Evolutionary conservation across 2,113 vertebrate species (phyloP).

Genomic region (Syngnathus floridae): DNA sequence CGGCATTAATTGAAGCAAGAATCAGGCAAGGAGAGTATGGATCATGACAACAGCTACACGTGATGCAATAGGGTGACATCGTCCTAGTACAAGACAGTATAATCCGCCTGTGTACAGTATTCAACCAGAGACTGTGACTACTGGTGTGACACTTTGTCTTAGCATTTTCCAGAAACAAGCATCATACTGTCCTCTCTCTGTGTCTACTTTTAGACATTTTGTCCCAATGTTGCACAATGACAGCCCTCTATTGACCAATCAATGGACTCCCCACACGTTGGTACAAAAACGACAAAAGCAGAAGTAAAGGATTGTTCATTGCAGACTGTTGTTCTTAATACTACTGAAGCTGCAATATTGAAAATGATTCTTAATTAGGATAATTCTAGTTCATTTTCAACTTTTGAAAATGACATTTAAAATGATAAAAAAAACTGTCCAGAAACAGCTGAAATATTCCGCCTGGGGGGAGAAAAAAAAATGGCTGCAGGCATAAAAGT

Average conservation of each 20-base stretch:
- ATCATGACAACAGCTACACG: background rate
- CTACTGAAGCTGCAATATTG: background rate
- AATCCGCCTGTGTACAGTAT: background rate
- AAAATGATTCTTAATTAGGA: background rate
- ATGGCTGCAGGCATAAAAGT: background rate
- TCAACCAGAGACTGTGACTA: background rate
- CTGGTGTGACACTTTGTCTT: background rate
- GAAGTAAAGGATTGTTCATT: background rate
- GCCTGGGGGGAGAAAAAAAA: background rate
- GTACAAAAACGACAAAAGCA: background rate
- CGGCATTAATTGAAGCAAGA: background rate
- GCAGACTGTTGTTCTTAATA: background rate
- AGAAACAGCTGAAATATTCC: background rate
- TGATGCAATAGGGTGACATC: background rate
- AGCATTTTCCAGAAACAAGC: background rate
- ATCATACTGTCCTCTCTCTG: background rate
- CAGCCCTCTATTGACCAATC: background rate
- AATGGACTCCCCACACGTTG: background rate
- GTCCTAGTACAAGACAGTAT: background rate
- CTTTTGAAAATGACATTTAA: background rate
- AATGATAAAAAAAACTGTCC: background rate
- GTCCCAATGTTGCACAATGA: background rate
- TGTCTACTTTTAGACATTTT: background rate
- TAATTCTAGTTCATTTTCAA: background rate
- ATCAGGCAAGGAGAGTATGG: background rate